Evolutionary conservation across 2,797 vertebrate genomes (phyloP).

Genomic region (Lophotriccus pileatus): DNA sequence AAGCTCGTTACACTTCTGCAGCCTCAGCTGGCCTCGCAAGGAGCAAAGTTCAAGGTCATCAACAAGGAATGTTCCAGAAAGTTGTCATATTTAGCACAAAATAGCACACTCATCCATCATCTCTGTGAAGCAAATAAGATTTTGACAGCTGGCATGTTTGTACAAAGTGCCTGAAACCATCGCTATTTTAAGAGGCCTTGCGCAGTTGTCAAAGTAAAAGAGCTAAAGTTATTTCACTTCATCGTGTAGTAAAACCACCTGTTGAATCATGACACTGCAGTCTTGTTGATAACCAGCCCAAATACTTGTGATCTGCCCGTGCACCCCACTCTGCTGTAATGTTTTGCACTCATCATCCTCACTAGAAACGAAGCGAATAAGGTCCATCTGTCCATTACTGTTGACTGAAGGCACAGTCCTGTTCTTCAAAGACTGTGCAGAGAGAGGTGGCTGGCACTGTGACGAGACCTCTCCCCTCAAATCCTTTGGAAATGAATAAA

Average conservation of each 20-base stretch:
- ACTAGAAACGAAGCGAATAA: rapidly evolving
- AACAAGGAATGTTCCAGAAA: slow-evolving; percentile 42
- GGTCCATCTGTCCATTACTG: not conserved
- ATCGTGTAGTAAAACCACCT: not conserved
- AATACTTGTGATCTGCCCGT: not conserved
- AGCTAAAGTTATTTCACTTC: not conserved
- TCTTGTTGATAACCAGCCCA: not conserved
- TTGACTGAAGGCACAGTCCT: not conserved
- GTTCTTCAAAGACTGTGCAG: not conserved
- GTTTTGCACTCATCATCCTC: too few relatives aligned
- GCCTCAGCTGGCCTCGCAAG: not conserved
- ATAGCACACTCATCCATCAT: slow-evolving; percentile 23
- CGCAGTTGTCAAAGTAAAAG: not conserved
- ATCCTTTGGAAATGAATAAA: not conserved
- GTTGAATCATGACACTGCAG: not conserved
- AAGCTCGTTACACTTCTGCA: not conserved
- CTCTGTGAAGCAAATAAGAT: slow-evolving; percentile 4
- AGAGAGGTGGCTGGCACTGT: rapidly evolving
- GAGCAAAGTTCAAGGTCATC: slow-evolving; percentile 13
- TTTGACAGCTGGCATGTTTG: slow-evolving; percentile 28
- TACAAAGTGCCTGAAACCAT: not conserved
- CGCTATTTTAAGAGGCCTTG: slow-evolving; percentile 22
- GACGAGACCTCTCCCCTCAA: not conserved
- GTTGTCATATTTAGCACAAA: slow-evolving; percentile 37
- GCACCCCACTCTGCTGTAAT: not conserved